Base-by-base conservation (phyloP, 2,797 vertebrate species). In the Bradypodion pumilum region DNA sequence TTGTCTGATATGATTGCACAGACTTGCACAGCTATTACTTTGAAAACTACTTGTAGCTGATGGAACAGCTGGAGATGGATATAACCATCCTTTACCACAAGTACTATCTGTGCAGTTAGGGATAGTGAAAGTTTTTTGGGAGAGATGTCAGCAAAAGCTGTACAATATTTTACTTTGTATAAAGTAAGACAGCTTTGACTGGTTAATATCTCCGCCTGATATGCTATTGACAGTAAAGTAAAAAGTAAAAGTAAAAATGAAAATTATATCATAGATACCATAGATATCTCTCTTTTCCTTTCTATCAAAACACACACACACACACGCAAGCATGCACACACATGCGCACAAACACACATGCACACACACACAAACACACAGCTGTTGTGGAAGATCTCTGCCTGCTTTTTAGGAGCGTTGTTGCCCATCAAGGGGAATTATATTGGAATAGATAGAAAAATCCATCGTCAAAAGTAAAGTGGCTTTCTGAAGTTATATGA, bases 161-260 rank as follows among this genome's bases (percentile, higher is more conserved):
- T 52, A 56, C 37, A 80, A 85, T 44, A 60, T 60, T 80, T 60
- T 75, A 37, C 12, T 66, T 19, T 72, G 29, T 29, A 37, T 23
- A 73, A 73, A 25, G 9, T 21, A 60, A 65, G n/a, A 21, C 52
- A 32, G 76, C 32, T 65, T 46, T 78, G 72, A 62, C n/a, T 85
- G 72, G 59, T 42, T 68, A 85, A 80, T 25, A 44, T 80, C 74
- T 68, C 23, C 59, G 62, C 46, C 78, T 80, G 63, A 60, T 25
- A 76, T 15, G 80, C 16, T 52, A 21, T 75, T 40, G 75, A 23
- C 72, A 75, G 37, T 85, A 56, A 80, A 75, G 40, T 13, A 59
- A 44, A 56, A 73, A 49, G 79, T 7, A 9, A 32, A 35, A 46
- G 44, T 66, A n/a, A n/a, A n/a, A n/a, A n/a, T n/a, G n/a, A n/a